A percentile compares a stretch with the other conserved stretches of the same genome.
Conservation (phyloP, 2,797 vertebrate species). For the Notamacropus eugenii region DNA sequence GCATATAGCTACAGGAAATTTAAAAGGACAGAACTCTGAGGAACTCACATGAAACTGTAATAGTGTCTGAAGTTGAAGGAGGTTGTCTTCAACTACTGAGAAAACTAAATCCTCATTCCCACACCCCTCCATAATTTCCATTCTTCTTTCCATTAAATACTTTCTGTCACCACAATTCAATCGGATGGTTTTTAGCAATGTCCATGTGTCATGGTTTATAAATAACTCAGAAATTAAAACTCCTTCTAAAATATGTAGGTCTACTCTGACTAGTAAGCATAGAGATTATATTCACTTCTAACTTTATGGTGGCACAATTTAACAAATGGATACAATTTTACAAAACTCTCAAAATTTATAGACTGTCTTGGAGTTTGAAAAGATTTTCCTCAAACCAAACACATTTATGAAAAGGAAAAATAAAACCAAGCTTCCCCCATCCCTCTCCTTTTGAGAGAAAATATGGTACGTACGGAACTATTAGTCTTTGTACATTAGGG, state of each 20-base stretch:
- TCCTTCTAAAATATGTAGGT: not conserved
- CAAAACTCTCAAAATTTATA: too few species aligned
- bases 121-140: not conserved
- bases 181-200: not conserved
- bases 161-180: too few species aligned
- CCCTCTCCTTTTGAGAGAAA: too few species aligned
- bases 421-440: too few species aligned
- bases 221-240: not conserved
- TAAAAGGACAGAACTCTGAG: not conserved
- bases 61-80: not conserved
- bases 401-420: too few species aligned
- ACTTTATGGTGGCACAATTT: too few species aligned
- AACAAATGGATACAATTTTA: too few species aligned
- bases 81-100: not conserved
- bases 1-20: not conserved
- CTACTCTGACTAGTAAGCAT: not conserved
- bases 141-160: too few species aligned
- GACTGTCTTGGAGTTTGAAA: too few species aligned
- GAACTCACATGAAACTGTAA: not conserved
- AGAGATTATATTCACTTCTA: not conserved
- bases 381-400: too few species aligned
- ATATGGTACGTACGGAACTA: too few species aligned
- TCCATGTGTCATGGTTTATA: not conserved
- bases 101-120: not conserved
- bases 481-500: too few species aligned